Conservation (phyloP, 2,113 vertebrate species). For the Aptenodytes forsteri region DNA sequence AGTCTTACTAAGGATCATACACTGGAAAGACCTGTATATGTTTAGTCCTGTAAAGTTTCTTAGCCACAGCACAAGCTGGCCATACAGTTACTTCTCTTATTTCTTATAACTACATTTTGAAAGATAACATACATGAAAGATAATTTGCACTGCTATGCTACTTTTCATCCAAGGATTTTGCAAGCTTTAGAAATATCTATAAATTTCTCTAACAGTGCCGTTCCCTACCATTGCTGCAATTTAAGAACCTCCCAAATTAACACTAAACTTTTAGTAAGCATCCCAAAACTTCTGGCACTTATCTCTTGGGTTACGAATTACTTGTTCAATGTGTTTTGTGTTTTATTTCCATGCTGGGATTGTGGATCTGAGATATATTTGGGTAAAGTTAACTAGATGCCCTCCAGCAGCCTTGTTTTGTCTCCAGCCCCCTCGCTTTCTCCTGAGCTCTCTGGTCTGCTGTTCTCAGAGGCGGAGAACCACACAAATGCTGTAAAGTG, state of each 20-base stretch:
- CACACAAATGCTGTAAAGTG: background rate
- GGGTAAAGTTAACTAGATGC: background rate
- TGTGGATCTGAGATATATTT: background rate
- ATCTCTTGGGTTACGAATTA: background rate
- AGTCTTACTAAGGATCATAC: background rate
- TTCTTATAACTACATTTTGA: background rate
- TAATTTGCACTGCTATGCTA: background rate
- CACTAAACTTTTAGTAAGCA: background rate
- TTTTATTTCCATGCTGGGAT: background rate
- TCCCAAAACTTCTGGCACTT: background rate
- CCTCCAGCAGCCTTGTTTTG: background rate
- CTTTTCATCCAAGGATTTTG: background rate
- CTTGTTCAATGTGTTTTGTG: background rate
- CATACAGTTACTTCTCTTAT: background rate
- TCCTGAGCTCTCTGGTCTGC: background rate
- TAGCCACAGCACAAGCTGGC: background rate
- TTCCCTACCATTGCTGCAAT: background rate
- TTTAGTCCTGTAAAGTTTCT: background rate
- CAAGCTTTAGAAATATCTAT: background rate
- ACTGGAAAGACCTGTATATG: background rate
- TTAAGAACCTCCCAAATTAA: background rate
- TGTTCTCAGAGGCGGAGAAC: background rate
- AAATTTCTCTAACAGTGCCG: background rate
- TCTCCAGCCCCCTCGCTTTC: background rate
- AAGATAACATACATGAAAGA: background rate